A percentile compares a stretch with the other conserved stretches of the same genome.
phyloP scores from a whole-genome alignment of 2,797 vertebrate genomes.

The Pseudomugil gertrudae region DNA sequence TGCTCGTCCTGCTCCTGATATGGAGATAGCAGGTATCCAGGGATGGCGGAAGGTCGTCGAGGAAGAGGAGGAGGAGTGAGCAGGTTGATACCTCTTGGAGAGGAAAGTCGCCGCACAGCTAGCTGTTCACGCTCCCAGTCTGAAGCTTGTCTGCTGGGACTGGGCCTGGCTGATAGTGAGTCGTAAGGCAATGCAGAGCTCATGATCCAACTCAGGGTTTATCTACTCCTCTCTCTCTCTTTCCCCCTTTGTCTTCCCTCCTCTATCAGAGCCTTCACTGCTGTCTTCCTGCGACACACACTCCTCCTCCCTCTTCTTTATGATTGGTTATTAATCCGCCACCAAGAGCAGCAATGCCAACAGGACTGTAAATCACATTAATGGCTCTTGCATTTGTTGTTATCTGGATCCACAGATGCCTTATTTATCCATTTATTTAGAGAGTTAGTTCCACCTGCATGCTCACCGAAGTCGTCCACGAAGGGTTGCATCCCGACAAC shows the following conservation, averaged over 20 bases:
- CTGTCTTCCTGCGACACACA: slow-evolving; percentile 54
- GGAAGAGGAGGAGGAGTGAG: slow-evolving; percentile 69
- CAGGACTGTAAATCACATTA: slow-evolving; percentile 77
- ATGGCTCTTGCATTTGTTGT: slow-evolving; percentile 53
- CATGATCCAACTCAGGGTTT: slow-evolving; percentile 74
- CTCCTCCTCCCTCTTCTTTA: slow-evolving; percentile 69
- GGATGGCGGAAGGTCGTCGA: slow-evolving; percentile 77
- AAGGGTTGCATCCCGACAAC: slow-evolving; percentile 47
- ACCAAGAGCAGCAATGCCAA: slow-evolving; percentile 49
- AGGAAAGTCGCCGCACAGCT: slow-evolving; percentile 75
- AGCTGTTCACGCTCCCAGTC: slow-evolving; percentile 77
- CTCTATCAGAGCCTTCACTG: slow-evolving; percentile 53
- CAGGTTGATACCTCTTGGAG: slow-evolving; percentile 67
- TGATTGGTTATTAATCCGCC: slow-evolving; percentile 76
- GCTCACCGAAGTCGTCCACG: slow-evolving; percentile 49
- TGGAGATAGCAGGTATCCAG: slow-evolving; percentile 74
- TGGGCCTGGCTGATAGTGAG: slow-evolving; percentile 76
- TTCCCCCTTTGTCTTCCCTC: slow-evolving; percentile 44
- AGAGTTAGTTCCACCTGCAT: slow-evolving; percentile 67
- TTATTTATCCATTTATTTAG: slow-evolving; percentile 72
- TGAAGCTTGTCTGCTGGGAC: slow-evolving; percentile 69
- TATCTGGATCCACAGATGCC: slow-evolving; percentile 80
- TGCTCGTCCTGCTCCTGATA: slow-evolving; percentile 72
- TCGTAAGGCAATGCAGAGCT: slow-evolving; percentile 78
- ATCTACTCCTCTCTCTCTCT: slow-evolving; percentile 65